Conservation (phyloP, 2,888 invertebrate genomes). For the Athrips mouffetella region DNA sequence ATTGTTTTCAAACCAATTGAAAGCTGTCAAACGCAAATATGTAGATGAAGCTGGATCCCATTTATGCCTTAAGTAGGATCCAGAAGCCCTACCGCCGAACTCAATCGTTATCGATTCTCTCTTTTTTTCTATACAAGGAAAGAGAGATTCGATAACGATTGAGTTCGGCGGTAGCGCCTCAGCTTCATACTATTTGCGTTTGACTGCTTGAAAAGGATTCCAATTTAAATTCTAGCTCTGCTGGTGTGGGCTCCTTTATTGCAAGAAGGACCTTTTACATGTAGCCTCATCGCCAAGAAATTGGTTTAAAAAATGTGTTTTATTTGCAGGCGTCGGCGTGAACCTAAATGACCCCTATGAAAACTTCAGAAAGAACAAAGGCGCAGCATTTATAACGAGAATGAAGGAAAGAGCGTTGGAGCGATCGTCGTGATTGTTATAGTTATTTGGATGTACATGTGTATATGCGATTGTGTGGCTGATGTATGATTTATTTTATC, state of each 20-base stretch:
- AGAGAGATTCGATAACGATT: too few relatives aligned
- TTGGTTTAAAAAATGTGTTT: not conserved
- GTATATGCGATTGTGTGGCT: slow-evolving; percentile 63
- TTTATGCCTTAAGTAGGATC: too few relatives aligned
- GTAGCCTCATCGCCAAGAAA: not conserved
- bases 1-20: too few relatives aligned
- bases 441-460: slow-evolving; percentile 58
- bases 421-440: slow-evolving; percentile 67
- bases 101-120: too few relatives aligned
- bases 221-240: too few relatives aligned
- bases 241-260: not conserved
- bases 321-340: slow-evolving; percentile 88
- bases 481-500: slow-evolving; percentile 71
- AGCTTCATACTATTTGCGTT: too few relatives aligned
- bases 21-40: too few relatives aligned
- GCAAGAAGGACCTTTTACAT: not conserved
- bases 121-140: too few relatives aligned
- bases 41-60: too few relatives aligned
- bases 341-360: slow-evolving; percentile 97
- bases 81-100: too few relatives aligned
- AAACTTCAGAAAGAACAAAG: slow-evolving; percentile 97
- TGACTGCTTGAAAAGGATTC: too few relatives aligned
- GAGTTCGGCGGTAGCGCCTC: too few relatives aligned
- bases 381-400: slow-evolving; percentile 94
- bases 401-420: slow-evolving; percentile 95